Evolutionary conservation across 2,797 vertebrate species (phyloP).

Genomic region (Mallotus villosus): DNA sequence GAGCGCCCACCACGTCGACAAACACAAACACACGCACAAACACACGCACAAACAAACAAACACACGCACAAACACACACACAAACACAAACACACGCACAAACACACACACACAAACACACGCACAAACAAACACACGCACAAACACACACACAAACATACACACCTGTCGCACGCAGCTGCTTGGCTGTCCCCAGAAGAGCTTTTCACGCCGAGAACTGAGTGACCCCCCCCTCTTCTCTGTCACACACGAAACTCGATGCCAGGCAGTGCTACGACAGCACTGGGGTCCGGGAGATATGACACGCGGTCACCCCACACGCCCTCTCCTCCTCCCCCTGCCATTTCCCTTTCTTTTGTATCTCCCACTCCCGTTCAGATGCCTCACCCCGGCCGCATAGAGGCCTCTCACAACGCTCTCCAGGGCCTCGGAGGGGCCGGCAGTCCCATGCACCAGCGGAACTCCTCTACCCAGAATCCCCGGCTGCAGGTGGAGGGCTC

Average conservation of each 20-base stretch:
- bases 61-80: constrained; percentile 10
- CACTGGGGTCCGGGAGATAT: background rate
- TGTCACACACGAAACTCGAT: constrained; percentile 40
- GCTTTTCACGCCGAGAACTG: constrained; percentile 4
- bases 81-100: constrained; percentile 13
- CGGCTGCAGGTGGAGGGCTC: constrained; percentile 71
- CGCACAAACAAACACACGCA: constrained; percentile 1
- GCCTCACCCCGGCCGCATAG: constrained; percentile 78
- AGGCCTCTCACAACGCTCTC: constrained; percentile 78
- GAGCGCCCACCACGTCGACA: background rate
- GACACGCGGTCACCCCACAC: background rate
- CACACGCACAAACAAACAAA: no score
- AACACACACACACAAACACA: constrained; percentile 10
- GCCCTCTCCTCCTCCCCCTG: background rate
- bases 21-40: constrained; percentile 13
- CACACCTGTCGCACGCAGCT: constrained; percentile 57
- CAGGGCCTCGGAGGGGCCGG: constrained; percentile 73
- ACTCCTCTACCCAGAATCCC: constrained; percentile 67
- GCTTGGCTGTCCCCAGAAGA: constrained; percentile 27
- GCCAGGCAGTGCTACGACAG: background rate
- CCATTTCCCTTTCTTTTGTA: background rate
- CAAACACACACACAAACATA: constrained; percentile 13
- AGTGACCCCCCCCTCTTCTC: constrained; percentile 17
- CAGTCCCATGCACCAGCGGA: constrained; percentile 82
- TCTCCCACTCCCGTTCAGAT: constrained; percentile 64